Percentiles rank a stretch among this genome's conserved stretches.
These are phyloP conservation scores for Glareola pratincola DNA, from an alignment of 2,113 vertebrate species.

Conservation along the genomic window DNA sequence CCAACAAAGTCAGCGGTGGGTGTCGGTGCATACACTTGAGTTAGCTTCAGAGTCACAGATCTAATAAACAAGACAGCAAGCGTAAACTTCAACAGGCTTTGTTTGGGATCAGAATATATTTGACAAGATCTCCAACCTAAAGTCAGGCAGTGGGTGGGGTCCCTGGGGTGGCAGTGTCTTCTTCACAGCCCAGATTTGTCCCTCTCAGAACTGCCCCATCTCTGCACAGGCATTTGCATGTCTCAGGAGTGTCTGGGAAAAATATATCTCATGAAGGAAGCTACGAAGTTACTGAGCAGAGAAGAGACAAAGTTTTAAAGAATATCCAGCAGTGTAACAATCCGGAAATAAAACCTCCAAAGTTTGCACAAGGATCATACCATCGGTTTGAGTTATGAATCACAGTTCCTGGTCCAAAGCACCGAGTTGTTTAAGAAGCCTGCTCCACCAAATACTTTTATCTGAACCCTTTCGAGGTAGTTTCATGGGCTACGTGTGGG, in stretches of 20 bases:
- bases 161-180: rapidly evolving
- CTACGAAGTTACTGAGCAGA: neutral
- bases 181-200: neutral
- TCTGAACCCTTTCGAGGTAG: neutral
- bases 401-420: neutral
- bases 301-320: neutral
- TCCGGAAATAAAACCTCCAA: neutral
- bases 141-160: neutral
- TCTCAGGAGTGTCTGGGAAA: neutral
- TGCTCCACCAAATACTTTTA: neutral
- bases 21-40: neutral
- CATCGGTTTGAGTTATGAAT: neutral
- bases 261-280: neutral
- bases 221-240: rapidly evolving
- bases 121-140: neutral
- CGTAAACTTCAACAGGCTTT: neutral
- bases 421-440: neutral
- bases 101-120: neutral
- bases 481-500: neutral
- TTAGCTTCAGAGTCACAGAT: neutral
- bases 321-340: neutral
- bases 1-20: neutral
- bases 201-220: neutral
- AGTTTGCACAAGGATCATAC: rapidly evolving
- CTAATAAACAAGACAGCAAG: neutral